Conservation (phyloP, 2,888 invertebrate species). For the Leptogaster cylindrica region DNA sequence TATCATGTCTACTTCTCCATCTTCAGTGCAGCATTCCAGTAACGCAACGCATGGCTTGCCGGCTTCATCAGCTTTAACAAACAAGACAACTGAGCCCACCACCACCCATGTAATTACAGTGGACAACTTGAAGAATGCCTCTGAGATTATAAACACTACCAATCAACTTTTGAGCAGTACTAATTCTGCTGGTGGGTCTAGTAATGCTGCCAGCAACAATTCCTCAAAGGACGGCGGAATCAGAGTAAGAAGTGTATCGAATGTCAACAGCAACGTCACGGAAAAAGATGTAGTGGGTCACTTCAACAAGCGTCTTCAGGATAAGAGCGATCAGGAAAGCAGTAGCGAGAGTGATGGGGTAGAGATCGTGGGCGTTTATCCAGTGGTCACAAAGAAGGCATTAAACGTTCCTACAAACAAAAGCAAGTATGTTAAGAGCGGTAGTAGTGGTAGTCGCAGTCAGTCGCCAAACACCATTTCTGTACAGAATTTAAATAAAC, state of each 20-base stretch:
- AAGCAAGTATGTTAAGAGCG: conserved; percentile 39
- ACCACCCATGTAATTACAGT: conserved; percentile 58
- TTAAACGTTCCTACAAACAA: conserved; percentile 18
- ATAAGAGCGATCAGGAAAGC: conserved; percentile 47
- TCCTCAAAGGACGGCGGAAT: conserved; percentile 40
- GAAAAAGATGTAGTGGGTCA: conserved; percentile 11
- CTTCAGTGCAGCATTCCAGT: conserved; percentile 47
- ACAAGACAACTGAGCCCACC: conserved; percentile 21
- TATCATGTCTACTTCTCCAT: conserved; percentile 52
- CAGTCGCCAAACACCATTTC: conserved; percentile 10
- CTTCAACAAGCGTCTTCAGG: conserved; percentile 3
- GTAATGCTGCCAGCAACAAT: background rate
- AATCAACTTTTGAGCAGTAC: conserved; percentile 54
- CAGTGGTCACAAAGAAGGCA: conserved; percentile 49
- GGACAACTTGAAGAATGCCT: conserved; percentile 57
- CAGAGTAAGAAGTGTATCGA: conserved; percentile 45
- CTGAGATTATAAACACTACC: conserved; percentile 58
- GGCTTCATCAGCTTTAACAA: conserved; percentile 9
- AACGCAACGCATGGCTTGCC: background rate
- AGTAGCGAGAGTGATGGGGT: conserved; percentile 61
- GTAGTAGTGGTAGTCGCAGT: conserved; percentile 39
- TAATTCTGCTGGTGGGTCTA: conserved; percentile 30
- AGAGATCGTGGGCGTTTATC: conserved; percentile 59
- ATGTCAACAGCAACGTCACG: conserved; percentile 44
- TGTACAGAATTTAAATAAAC: conserved; percentile 28